Base-by-base conservation (phyloP, 2,888 invertebrate genomes). In the Yponomeuta sedellus region DNA sequence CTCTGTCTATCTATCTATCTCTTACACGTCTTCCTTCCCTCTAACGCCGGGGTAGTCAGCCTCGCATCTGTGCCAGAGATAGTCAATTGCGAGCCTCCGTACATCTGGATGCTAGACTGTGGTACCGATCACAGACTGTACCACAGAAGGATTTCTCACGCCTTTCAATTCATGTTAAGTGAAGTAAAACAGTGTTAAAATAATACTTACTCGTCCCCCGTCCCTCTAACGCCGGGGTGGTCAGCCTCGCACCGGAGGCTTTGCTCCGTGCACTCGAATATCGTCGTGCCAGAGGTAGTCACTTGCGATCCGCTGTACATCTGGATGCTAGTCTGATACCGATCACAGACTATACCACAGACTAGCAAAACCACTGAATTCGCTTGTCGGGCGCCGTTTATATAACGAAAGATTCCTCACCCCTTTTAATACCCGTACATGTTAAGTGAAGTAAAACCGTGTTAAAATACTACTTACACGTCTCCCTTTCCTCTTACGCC, bases 301-400 rank as follows among this genome's bases (percentile, higher is more conserved):
- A 91, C 86, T 0, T 72, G 72, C 0, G 86, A 77, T 0, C 88
- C 90, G 0, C 80, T 77, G 71, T 83, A 89, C 86, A 90, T 85
- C 70, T 92, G 91, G n/a, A 92, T n/a, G n/a, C n/a, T n/a, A n/a
- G n/a, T n/a, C n/a, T n/a, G n/a, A n/a, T n/a, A n/a, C n/a, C n/a
- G n/a, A n/a, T n/a, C n/a, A n/a, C n/a, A n/a, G n/a, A n/a, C n/a
- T n/a, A n/a, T n/a, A n/a, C n/a, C n/a, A n/a, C 34, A 34, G 8
- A 34, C 8, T 34, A 34, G 34, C 34, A 34, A 34, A 34, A 34
- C 34, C 34, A 8, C 34, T 34, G 34, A 34, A 34, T 34, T 34
- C 34, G 8, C 34, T 34, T 5, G 34, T 34, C 34, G 8, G 34
- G 5, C 34, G 34, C 8, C 2, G 34, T 34, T 34, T 6, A 34